Conservation (phyloP, 2,113 vertebrate species). For the Sturnira hondurensis region DNA sequence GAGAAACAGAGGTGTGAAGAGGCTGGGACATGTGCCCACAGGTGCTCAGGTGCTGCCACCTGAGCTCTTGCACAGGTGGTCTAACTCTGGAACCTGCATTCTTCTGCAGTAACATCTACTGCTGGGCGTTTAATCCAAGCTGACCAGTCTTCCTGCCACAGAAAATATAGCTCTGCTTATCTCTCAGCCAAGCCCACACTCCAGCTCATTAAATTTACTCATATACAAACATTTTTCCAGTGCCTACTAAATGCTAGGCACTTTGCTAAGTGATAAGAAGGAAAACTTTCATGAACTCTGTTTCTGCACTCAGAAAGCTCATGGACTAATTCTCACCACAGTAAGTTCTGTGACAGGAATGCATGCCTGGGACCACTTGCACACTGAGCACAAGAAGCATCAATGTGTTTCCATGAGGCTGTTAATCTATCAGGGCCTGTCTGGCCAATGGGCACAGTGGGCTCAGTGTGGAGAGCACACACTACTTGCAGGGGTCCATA, state of each 20-base stretch:
- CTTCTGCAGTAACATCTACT: neutral
- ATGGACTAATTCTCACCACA: accelerated
- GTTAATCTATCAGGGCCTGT: neutral
- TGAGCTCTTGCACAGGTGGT: neutral
- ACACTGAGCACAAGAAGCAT: neutral
- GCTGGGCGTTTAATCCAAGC: neutral
- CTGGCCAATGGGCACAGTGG: too few relatives aligned
- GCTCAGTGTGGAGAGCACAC: neutral
- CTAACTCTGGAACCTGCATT: neutral
- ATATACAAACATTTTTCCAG: neutral
- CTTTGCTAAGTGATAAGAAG: neutral
- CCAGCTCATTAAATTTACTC: neutral
- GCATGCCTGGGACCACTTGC: neutral
- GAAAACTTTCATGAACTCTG: neutral
- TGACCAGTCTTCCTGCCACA: neutral
- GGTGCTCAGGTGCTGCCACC: neutral
- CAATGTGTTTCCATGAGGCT: too few relatives aligned
- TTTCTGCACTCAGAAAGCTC: neutral
- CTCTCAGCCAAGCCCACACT: neutral
- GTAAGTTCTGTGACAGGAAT: neutral
- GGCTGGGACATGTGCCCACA: neutral
- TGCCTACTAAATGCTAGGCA: neutral
- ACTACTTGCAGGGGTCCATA: neutral
- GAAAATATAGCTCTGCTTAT: too few relatives aligned
- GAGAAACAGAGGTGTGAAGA: neutral